phyloP scores from a whole-genome alignment of 2,797 vertebrate genomes.

The Crenuchus spilurus region DNA sequence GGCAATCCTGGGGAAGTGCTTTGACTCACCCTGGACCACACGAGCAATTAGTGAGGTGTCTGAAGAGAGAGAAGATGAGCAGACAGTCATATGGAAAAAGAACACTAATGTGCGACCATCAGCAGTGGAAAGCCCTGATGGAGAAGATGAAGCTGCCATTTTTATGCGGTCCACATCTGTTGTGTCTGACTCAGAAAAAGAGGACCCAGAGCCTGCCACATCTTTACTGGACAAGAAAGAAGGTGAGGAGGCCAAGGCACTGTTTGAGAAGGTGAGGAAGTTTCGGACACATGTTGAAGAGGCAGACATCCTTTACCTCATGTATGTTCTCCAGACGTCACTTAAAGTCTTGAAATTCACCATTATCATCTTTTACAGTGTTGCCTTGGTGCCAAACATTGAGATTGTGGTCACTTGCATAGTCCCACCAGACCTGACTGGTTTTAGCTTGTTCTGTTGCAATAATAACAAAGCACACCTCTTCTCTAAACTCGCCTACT shows the following conservation, averaged over 20 bases:
- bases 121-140: slow-evolving; percentile 50
- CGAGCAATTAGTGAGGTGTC: slow-evolving; percentile 90
- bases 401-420: slow-evolving; percentile 83
- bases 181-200: slow-evolving; percentile 78
- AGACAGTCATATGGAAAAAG: slow-evolving; percentile 69
- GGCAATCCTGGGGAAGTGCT: slow-evolving; percentile 87
- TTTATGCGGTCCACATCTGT: slow-evolving; percentile 67
- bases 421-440: slow-evolving; percentile 85
- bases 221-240: slow-evolving; percentile 89
- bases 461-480: slow-evolving; percentile 91
- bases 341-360: slow-evolving; percentile 87
- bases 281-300: slow-evolving; percentile 89
- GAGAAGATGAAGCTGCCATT: slow-evolving; percentile 61
- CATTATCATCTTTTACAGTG: slow-evolving; percentile 83
- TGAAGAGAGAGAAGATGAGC: slow-evolving; percentile 82
- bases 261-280: slow-evolving; percentile 93
- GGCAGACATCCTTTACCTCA: slow-evolving; percentile 84
- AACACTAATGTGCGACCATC: slow-evolving; percentile 65
- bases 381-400: slow-evolving; percentile 81
- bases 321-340: slow-evolving; percentile 88
- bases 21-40: slow-evolving; percentile 92
- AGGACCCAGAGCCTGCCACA: slow-evolving; percentile 69
- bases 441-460: slow-evolving; percentile 87
- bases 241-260: slow-evolving; percentile 90
- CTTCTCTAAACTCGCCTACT: slow-evolving; percentile 89